Evolutionary conservation across 2,797 vertebrate species (phyloP).

Genomic region (Thripadectes ignobilis): DNA sequence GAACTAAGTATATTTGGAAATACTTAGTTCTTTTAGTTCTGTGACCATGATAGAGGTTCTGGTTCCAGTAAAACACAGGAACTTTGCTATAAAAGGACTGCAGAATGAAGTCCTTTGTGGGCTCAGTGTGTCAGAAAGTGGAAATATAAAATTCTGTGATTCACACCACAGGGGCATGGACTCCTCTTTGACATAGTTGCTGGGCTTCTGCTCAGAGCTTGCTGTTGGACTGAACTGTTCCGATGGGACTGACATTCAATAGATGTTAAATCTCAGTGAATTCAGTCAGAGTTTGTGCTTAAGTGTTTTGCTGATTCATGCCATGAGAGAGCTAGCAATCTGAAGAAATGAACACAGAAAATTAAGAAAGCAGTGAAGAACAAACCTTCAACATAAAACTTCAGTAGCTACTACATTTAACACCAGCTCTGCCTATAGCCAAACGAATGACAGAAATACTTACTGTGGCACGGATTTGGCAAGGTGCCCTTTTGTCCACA

Average conservation of each 20-base stretch:
- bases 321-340: not conserved
- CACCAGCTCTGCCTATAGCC: not conserved
- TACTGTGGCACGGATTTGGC: not conserved
- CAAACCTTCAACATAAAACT: not conserved
- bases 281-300: not conserved
- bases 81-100: not conserved
- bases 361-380: not conserved
- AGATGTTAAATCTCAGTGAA: not conserved
- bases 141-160: not conserved
- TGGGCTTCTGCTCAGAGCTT: not conserved
- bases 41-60: not conserved
- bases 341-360: not conserved
- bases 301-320: not conserved
- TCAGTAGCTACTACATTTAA: not conserved
- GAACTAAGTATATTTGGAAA: conserved; percentile 14
- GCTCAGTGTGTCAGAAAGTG: not conserved
- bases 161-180: not conserved
- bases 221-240: not conserved
- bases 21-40: not conserved
- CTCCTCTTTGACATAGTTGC: not conserved
- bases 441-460: not conserved
- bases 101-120: not conserved
- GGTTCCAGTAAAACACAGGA: not conserved
- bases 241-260: not conserved
- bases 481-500: not conserved